Evolutionary conservation across 2,888 invertebrate species (phyloP), one percentile per base, ranked within the genome.

Genomic region (Bembecia ichneumoniformis): DNA sequence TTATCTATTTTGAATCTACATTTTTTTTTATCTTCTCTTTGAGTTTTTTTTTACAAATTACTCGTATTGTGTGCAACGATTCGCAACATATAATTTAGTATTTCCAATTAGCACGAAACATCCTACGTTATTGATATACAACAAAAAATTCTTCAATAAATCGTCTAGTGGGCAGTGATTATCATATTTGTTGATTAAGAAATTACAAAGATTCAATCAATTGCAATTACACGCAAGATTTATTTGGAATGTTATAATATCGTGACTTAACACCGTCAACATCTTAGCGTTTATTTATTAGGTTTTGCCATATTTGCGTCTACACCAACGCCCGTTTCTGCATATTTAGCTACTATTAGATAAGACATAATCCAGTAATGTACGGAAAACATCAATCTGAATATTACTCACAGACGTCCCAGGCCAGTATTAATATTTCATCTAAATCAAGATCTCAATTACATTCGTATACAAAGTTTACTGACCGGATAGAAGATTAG

Each of bases 131-230:
- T 13, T 14, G 40, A 11, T 11, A 13, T 11, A 40, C 13, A 40
- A 10, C 40, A 40, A 40, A 40, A 40, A 40, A 40, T 40, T 40
- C 13, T 40, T 5, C 11, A 11, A 13, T 40, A 40, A 40, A 14
- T 40, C n/a, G 3, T 28, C 7, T 48, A 35, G 74, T 72, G 58
- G 75, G 74, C 51, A 59, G 66, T 68, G 68, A 71, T 72, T 64
- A 58, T 57, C 59, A 63, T 68, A 60, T 60, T 60, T 49, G 51
- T 52, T 51, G 46, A 52, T 51, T 54, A 51, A 49, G 17, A 47
- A 48, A 52, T 28, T 45, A 59, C 48, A 13, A 15, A 54, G 50
- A 48, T 46, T 46, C 48, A 55, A 58, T 57, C 55, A 58, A 55
- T 63, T 55, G 59, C 49, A 51, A 57, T 40, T 40, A 40, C 5